A percentile compares a stretch with the other conserved stretches of the same genome.
Conservation (phyloP, 2,113 vertebrate genomes). For the Callipepla californica region DNA sequence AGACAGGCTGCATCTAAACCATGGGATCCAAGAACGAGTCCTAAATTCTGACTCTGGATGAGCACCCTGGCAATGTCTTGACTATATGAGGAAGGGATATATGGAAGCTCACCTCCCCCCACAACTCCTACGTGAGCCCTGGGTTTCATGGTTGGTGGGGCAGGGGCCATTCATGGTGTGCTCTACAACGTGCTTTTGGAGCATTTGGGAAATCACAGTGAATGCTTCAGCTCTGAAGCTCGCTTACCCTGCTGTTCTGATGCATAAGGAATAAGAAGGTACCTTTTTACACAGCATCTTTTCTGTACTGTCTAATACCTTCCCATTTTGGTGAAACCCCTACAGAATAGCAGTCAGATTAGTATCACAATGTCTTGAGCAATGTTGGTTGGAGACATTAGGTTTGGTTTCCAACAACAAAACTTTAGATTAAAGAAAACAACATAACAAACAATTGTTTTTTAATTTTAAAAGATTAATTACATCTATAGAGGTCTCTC, state of each 20-base stretch:
- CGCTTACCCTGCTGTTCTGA: not conserved
- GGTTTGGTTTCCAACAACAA: not conserved
- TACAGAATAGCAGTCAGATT: not conserved
- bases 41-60: not conserved
- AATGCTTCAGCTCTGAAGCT: not conserved
- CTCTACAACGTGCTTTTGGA: not conserved
- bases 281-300: not conserved
- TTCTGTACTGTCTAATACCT: not conserved
- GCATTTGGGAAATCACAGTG: not conserved
- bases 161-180: not conserved
- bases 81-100: fast-evolving
- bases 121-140: fast-evolving
- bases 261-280: not conserved
- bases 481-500: not conserved
- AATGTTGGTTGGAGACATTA: not conserved
- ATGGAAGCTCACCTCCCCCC: not conserved
- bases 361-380: not conserved
- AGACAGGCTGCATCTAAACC: not conserved
- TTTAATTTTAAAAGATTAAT: conserved; percentile 47
- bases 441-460: not conserved
- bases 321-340: not conserved
- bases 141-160: not conserved
- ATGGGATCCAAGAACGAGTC: not conserved
- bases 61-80: not conserved
- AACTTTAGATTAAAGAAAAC: not conserved